Conservation (phyloP, 64 coral and sea anemone species). For the Hydrozoanthus tunicans region DNA sequence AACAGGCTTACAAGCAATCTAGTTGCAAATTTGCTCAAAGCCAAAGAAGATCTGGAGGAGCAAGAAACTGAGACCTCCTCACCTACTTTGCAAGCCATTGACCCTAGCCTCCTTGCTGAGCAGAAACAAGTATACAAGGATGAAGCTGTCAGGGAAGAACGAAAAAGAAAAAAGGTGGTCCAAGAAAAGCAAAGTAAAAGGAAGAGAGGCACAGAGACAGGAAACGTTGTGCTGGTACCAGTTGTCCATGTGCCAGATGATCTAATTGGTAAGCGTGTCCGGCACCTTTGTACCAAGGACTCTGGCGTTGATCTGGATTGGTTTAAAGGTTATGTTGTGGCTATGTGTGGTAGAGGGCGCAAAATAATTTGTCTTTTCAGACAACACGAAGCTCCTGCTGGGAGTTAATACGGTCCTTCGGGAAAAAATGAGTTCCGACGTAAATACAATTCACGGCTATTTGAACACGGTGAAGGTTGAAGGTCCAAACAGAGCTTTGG, state of each 20-base stretch:
- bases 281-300: neutral
- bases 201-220: neutral
- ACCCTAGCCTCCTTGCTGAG: neutral
- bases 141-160: neutral
- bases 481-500: no score
- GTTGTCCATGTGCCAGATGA: conserved; percentile 20
- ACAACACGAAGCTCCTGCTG: neutral
- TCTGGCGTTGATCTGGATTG: neutral
- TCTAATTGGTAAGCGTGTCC: conserved; percentile 13
- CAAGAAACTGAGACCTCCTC: neutral
- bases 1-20: neutral
- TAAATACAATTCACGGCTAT: no score
- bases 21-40: neutral
- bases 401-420: neutral
- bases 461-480: no score
- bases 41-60: neutral
- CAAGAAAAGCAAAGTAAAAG: neutral
- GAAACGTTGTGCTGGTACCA: neutral
- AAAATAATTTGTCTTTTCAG: neutral
- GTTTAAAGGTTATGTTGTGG: neutral
- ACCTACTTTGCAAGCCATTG: neutral
- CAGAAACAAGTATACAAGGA: neutral
- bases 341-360: neutral
- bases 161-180: neutral
- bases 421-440: neutral